Percentiles rank a stretch among this genome's conserved stretches.
Evolutionary conservation across 1,140 invertebrate species (phyloP).

Genomic region (Drosophila guanche): DNA sequence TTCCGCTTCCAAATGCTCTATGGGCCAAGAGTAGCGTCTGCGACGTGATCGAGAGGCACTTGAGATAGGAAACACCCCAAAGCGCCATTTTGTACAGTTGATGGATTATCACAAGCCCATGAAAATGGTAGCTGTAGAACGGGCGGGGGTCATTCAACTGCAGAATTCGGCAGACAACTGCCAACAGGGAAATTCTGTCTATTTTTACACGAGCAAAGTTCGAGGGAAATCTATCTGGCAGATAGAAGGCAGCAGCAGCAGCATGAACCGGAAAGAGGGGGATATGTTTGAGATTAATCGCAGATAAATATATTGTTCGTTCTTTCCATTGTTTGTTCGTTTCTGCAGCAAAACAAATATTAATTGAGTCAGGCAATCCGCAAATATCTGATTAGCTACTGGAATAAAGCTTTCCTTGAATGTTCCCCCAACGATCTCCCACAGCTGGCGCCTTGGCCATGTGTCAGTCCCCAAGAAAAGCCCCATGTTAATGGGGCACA

Average conservation of each 20-base stretch:
- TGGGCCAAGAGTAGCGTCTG: conserved; percentile 2
- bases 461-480: conserved; percentile 28
- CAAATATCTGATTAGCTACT: conserved; percentile 26
- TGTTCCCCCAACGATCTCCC: neutral
- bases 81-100: neutral
- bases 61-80: conserved; percentile 6
- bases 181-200: conserved; percentile 39
- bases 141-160: conserved; percentile 26
- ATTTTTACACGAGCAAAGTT: conserved; percentile 52
- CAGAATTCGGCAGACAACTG: conserved; percentile 4
- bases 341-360: conserved; percentile 23
- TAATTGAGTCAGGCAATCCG: conserved; percentile 12
- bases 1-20: conserved; percentile 10
- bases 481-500: conserved; percentile 37
- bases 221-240: conserved; percentile 16
- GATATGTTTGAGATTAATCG: conserved; percentile 36
- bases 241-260: conserved; percentile 28
- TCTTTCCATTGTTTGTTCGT: conserved; percentile 21
- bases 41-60: conserved; percentile 24
- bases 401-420: neutral
- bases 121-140: neutral
- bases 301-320: conserved; percentile 25
- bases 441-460: conserved; percentile 26
- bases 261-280: conserved; percentile 59
- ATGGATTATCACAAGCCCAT: neutral